These are phyloP conservation scores for Patella caerulea DNA, from an alignment of 2,888 invertebrate genomes.

Conservation along the genomic window DNA sequence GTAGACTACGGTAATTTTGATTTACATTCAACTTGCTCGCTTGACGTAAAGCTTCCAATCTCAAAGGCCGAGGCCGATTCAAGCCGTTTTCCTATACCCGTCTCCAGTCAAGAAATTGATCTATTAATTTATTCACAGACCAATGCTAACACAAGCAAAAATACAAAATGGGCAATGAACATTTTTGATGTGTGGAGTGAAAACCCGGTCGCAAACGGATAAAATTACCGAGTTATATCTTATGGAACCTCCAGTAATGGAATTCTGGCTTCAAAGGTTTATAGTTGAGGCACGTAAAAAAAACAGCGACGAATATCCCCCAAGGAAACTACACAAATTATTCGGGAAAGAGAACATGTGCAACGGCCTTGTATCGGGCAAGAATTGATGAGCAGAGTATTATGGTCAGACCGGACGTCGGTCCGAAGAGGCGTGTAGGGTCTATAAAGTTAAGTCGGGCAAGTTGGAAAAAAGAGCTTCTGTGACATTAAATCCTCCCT, in stretches of 20 bases:
- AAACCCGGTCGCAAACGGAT: background rate
- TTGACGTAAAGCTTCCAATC: too few species aligned
- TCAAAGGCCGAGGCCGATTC: too few species aligned
- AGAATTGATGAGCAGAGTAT: background rate
- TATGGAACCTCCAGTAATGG: background rate
- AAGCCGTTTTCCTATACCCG: too few species aligned
- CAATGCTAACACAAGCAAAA: background rate
- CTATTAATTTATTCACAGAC: too few species aligned
- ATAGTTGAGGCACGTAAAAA: background rate
- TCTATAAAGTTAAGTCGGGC: too few species aligned
- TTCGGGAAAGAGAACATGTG: conserved; percentile 21
- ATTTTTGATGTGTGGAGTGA: background rate
- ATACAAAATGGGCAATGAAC: background rate
- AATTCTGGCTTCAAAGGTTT: background rate
- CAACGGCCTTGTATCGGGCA: conserved; percentile 15
- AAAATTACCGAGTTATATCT: background rate
- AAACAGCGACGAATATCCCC: background rate
- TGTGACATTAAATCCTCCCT: too few species aligned
- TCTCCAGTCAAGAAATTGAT: too few species aligned
- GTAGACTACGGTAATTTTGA: too few species aligned
- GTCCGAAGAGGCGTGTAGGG: too few species aligned
- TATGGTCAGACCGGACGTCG: background rate
- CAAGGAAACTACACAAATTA: conserved; percentile 19
- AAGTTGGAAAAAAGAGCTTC: too few species aligned
- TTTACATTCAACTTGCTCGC: too few species aligned